Conservation (phyloP, 2,888 invertebrate species). For the Noctua janthina region DNA sequence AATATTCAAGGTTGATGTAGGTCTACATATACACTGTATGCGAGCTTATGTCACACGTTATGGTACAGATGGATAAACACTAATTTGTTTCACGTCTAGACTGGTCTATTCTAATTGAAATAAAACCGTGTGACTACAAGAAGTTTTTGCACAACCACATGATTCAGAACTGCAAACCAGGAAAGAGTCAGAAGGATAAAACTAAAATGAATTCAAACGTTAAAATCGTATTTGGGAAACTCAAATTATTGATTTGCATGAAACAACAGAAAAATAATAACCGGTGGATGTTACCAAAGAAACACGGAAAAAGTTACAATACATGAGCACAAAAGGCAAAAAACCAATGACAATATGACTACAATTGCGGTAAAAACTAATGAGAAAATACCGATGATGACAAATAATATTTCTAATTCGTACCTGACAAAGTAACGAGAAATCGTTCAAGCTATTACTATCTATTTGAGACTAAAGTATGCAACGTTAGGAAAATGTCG, state of each 20-base stretch:
- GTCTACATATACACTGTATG: constrained; percentile 25
- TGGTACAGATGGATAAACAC: constrained; percentile 57
- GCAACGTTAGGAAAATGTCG: constrained; percentile 7
- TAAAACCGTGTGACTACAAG: constrained; percentile 15
- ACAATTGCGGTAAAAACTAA: not conserved
- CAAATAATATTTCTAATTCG: constrained; percentile 19
- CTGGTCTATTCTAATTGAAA: constrained; percentile 30
- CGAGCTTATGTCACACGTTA: constrained; percentile 57
- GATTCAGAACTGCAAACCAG: constrained; percentile 35
- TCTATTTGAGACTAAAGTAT: constrained; percentile 7
- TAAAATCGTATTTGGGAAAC: constrained; percentile 6
- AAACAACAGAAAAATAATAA: not conserved
- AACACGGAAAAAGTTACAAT: not conserved
- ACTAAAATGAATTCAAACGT: not conserved
- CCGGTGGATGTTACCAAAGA: not conserved
- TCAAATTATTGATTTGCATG: not conserved
- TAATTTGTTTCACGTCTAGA: constrained; percentile 61
- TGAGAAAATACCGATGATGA: not conserved
- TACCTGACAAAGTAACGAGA: constrained; percentile 49
- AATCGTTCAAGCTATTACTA: constrained; percentile 28
- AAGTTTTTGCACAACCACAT: constrained; percentile 32
- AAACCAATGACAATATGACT: constrained; percentile 5
- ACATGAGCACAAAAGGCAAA: not conserved
- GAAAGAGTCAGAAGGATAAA: constrained; percentile 41
- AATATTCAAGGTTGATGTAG: constrained; percentile 79